phyloP scores from a whole-genome alignment of 2,888 invertebrate species.

The Peribatodes rhomboidaria region DNA sequence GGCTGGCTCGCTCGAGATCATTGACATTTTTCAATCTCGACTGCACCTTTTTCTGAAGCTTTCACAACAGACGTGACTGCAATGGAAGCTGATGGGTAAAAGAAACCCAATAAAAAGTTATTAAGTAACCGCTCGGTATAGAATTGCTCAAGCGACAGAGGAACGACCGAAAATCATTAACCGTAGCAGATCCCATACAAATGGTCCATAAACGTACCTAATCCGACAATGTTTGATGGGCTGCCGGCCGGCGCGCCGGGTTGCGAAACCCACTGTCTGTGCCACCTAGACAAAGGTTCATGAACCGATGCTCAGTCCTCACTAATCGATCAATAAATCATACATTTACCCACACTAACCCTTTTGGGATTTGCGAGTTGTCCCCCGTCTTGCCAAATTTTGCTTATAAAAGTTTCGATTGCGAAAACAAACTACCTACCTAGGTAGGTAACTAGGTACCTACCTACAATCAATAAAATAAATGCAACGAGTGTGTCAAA shows the following conservation, averaged over 20 bases:
- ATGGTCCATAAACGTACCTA: conserved; percentile 80
- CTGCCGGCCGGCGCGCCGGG: conserved; percentile 56
- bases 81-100: conserved; percentile 42
- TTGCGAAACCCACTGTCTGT: conserved; percentile 65
- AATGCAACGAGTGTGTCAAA: conserved; percentile 9
- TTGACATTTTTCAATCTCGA: conserved; percentile 48
- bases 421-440: background rate
- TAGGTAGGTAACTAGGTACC: too few species aligned
- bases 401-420: background rate
- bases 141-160: conserved; percentile 65
- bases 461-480: too few species aligned
- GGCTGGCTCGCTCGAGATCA: conserved; percentile 43
- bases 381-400: conserved; percentile 14
- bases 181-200: conserved; percentile 80
- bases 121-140: conserved; percentile 65
- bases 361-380: conserved; percentile 21
- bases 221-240: conserved; percentile 80
- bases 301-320: conserved; percentile 37
- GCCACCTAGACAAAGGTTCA: conserved; percentile 54
- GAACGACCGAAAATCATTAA: conserved; percentile 75
- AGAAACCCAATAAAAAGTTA: conserved; percentile 62
- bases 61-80: conserved; percentile 46
- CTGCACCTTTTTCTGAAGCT: conserved; percentile 40
- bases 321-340: conserved; percentile 46
- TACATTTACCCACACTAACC: conserved; percentile 28